Percentiles rank a stretch among this genome's conserved stretches.
Evolutionary conservation across 2,113 vertebrate species (phyloP).

Genomic region (Poeciliopsis occidentalis): DNA sequence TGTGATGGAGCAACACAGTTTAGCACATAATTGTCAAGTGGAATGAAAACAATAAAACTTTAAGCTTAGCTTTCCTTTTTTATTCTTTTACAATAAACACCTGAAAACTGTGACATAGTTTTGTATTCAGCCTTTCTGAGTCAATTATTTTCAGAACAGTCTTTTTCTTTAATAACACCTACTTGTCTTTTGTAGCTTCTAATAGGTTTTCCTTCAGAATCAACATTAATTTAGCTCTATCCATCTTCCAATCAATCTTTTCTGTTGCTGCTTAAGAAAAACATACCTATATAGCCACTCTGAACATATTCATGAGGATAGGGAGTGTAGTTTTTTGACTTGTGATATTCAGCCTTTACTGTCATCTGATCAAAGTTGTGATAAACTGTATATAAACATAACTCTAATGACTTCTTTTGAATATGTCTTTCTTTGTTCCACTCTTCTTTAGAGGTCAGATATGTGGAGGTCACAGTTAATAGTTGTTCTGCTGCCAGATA

Average conservation of each 20-base stretch:
- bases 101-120: too few relatives aligned
- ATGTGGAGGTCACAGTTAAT: not conserved
- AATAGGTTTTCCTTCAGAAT: not conserved
- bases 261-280: not conserved
- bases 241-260: not conserved
- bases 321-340: too few relatives aligned
- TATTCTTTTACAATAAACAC: too few relatives aligned
- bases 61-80: too few relatives aligned
- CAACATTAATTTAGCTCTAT: not conserved
- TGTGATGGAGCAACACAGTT: too few relatives aligned
- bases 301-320: too few relatives aligned
- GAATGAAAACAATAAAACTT: too few relatives aligned
- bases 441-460: not conserved
- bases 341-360: not conserved
- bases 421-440: not conserved
- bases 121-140: too few relatives aligned
- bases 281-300: not conserved
- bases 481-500: not conserved
- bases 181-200: not conserved
- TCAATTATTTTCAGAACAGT: too few relatives aligned
- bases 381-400: not conserved
- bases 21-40: too few relatives aligned
- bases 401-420: not conserved
- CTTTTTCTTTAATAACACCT: too few relatives aligned
- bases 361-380: not conserved